A percentile compares a stretch with the other conserved stretches of the same genome.
Evolutionary conservation across 1,140 invertebrate genomes (phyloP).

Genomic region (Bombus polaris): DNA sequence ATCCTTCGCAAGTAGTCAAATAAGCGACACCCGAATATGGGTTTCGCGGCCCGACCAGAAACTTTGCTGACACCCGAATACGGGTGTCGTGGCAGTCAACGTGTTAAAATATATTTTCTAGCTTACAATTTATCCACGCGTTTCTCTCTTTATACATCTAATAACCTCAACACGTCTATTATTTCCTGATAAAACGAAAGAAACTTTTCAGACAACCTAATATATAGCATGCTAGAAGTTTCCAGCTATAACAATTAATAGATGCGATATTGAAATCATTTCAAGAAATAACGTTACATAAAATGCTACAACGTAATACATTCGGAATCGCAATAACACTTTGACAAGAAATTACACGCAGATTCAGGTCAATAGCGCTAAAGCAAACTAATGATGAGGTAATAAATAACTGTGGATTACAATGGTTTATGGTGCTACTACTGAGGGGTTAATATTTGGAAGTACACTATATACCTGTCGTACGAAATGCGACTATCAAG

Average conservation of each 20-base stretch:
- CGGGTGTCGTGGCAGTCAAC: too few relatives aligned
- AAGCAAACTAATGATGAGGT: neutral
- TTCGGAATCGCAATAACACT: neutral
- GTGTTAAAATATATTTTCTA: too few relatives aligned
- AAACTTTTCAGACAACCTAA: too few relatives aligned
- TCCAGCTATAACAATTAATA: neutral
- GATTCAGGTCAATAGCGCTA: neutral
- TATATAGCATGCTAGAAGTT: neutral
- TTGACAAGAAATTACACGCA: constrained; percentile 1
- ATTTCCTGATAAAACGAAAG: too few relatives aligned
- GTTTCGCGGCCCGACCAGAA: too few relatives aligned
- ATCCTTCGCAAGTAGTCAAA: too few relatives aligned
- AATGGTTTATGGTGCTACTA: neutral
- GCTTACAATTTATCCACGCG: too few relatives aligned
- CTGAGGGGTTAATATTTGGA: neutral
- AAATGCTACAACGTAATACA: neutral
- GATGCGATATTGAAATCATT: neutral
- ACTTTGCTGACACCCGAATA: too few relatives aligned
- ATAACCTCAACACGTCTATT: too few relatives aligned
- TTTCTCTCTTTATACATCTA: too few relatives aligned
- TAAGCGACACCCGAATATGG: too few relatives aligned
- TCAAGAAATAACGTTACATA: neutral
- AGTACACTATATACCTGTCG: neutral
- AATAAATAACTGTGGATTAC: constrained; percentile 23
- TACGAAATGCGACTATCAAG: constrained; percentile 5